phyloP scores from a whole-genome alignment of 2,888 invertebrate species.

The Leucoptera coffeella region DNA sequence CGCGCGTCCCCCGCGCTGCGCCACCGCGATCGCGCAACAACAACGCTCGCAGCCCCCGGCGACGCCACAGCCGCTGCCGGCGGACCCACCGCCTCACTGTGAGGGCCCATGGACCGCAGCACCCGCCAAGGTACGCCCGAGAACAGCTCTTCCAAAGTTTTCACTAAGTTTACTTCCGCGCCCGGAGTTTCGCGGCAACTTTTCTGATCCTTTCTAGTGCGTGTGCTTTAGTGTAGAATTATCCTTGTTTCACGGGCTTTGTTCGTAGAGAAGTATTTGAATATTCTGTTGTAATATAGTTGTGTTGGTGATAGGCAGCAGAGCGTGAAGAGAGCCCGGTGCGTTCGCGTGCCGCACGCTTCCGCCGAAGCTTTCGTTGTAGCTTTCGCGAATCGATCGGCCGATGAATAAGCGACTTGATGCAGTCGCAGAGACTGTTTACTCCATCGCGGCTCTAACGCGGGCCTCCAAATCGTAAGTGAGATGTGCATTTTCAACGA shows the following conservation, averaged over 20 bases:
- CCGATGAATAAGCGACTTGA: too few species aligned
- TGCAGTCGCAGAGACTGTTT: too few species aligned
- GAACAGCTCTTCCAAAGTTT: conserved; percentile 23
- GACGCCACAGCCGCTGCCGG: conserved; percentile 39
- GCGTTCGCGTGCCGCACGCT: conserved; percentile 35
- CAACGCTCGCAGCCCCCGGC: conserved; percentile 21
- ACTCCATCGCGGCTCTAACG: too few species aligned
- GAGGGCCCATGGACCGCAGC: conserved; percentile 31
- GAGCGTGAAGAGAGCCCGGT: conserved; percentile 42
- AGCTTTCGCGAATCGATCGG: conserved; percentile 44
- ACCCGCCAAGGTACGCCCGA: conserved; percentile 43
- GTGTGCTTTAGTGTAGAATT: background rate
- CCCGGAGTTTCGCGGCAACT: background rate
- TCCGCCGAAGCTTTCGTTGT: conserved; percentile 40
- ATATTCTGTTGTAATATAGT: conserved; percentile 1
- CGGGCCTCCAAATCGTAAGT: too few species aligned
- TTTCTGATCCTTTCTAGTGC: too few species aligned
- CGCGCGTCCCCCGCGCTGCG: conserved; percentile 6
- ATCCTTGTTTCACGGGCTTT: too few species aligned
- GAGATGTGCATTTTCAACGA: too few species aligned
- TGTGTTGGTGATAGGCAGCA: conserved; percentile 15
- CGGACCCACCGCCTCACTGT: conserved; percentile 15
- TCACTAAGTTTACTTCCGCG: conserved; percentile 16
- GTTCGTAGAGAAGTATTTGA: too few species aligned
- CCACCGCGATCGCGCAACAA: conserved; percentile 7